Evolutionary conservation across 1,140 invertebrate genomes (phyloP), one percentile per base, ranked within the genome.

Genomic region (Panagrolaimus sp.): DNA sequence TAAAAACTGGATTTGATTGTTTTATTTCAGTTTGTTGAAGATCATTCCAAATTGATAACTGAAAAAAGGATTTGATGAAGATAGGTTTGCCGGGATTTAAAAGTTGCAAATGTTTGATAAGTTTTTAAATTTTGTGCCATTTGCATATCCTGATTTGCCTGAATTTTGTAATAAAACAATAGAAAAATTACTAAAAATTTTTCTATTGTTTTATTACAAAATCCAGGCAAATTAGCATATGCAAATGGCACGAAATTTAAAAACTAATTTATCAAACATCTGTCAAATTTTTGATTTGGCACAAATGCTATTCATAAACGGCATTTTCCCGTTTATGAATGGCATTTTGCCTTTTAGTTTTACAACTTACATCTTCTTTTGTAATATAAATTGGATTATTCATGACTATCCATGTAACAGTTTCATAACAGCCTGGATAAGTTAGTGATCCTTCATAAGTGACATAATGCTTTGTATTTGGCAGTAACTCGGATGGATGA

Each of bases 361-460:
- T n/a, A 38, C 21, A 43, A 58, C 77, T 69, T 69, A 83, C 82
- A 70, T 82, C 82, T 65, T 82, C 78, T 32, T 62, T 47, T 38
- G 79, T 83, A 26, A 74, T 77, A 84, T 96, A 96, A 83, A 96
- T 93, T 52, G 94, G 93, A 85, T 93, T 94, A 85, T 96, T 96
- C 78, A 94, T 87, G 73, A 96, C 90, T 81, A 96, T 88, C 94
- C 94, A 96, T 73, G 92, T 94, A 14, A 86, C 80, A 2, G 85
- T 87, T 73, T 87, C 86, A 72, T 85, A 80, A 72, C 86, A 87
- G 9, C 85, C 86, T 0, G 94, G 94, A 85, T 91, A 91, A 48
- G 93, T 96, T 17, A 91, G 91, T 52, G 92, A 95, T 43, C 94
- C 94, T 78, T 96, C 94, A 84, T 96, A 96, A n/a, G 93, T 96